Percentiles rank a stretch among this genome's conserved stretches.
phyloP scores from a whole-genome alignment of 2,888 invertebrate species.

The Uropetala carovei region DNA sequence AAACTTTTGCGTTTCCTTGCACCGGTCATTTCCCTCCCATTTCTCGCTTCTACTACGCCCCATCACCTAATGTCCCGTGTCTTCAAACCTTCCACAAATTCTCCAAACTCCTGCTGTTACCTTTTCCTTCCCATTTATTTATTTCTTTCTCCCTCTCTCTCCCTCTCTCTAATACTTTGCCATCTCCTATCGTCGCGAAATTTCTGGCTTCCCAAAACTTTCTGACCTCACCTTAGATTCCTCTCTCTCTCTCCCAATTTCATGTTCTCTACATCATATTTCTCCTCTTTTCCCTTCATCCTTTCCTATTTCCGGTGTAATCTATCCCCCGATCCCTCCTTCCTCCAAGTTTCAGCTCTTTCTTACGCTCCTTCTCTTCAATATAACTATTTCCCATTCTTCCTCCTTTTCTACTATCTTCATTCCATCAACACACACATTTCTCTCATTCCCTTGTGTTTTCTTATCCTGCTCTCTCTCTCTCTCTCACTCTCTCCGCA shows the following conservation, averaged over 20 bases:
- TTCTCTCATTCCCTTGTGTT: no score
- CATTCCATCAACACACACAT: no score
- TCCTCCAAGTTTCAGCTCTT: not conserved
- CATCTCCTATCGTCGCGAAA: not conserved
- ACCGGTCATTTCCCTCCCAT: no score
- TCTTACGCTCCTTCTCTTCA: not conserved
- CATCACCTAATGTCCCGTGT: not conserved
- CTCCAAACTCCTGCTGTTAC: not conserved
- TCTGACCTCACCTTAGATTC: not conserved
- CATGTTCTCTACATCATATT: not conserved
- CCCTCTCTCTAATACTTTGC: not conserved
- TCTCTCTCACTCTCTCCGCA: no score
- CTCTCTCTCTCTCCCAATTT: not conserved
- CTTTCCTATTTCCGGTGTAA: no score
- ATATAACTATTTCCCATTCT: no score
- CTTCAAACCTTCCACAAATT: not conserved
- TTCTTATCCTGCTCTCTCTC: no score
- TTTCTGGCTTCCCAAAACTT: not conserved
- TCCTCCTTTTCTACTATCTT: no score
- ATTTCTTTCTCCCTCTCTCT: not conserved
- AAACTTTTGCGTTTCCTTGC: no score
- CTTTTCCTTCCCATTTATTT: not conserved
- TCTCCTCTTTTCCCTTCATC: not conserved
- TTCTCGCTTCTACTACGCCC: no score
- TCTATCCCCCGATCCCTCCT: not conserved